These are phyloP conservation scores for Myotis findleyi DNA, from an alignment of 2,797 vertebrate species.

Conservation along the genomic window DNA sequence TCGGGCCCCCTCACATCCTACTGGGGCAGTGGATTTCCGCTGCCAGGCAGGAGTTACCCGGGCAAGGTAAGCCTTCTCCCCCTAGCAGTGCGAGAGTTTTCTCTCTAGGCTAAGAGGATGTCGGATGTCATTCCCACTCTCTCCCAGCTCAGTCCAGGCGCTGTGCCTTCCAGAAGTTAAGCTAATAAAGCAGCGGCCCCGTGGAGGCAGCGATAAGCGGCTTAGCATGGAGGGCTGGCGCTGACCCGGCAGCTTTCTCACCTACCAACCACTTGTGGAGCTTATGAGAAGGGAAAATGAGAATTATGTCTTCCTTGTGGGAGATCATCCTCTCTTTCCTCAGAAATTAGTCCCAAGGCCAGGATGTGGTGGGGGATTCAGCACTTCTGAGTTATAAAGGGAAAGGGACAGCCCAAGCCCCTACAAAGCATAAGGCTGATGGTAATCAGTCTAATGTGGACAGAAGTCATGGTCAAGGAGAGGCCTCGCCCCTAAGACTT, in stretches of 20 bases:
- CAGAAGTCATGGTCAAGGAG: not conserved
- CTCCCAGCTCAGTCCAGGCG: not conserved
- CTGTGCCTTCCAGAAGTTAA: conserved; percentile 13
- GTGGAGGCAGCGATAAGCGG: not conserved
- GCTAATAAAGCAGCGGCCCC: conserved; percentile 10
- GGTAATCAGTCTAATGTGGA: not conserved
- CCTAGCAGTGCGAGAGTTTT: not conserved
- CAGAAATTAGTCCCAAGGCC: conserved; percentile 34
- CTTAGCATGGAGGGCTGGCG: not conserved
- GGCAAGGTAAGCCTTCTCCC: not conserved
- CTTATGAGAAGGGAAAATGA: not conserved
- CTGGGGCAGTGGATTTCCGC: not conserved
- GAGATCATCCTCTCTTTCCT: not conserved
- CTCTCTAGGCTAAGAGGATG: not conserved
- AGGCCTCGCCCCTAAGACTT: not conserved
- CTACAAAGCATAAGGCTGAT: not conserved
- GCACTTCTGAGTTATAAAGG: not conserved
- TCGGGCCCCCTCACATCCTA: not conserved
- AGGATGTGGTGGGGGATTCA: not conserved
- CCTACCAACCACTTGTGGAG: conserved; percentile 51
- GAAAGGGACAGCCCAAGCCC: not conserved
- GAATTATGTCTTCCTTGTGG: not conserved
- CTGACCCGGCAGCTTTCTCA: not conserved
- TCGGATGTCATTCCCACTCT: not conserved
- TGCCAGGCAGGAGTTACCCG: not conserved